These are phyloP conservation scores for Yponomeuta sedellus DNA, from an alignment of 2,888 invertebrate genomes.

Conservation along the genomic window DNA sequence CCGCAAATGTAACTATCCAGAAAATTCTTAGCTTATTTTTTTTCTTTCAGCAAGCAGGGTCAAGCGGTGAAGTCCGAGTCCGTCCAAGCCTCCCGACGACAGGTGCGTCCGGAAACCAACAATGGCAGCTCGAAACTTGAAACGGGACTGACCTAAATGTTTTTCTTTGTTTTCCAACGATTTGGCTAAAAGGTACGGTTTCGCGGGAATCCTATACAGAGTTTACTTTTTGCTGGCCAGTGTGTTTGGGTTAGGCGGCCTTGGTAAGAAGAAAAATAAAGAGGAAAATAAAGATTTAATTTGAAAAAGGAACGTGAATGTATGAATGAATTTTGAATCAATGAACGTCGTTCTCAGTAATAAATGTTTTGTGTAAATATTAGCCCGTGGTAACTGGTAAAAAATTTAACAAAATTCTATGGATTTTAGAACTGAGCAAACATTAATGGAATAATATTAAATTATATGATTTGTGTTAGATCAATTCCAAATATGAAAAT, in stretches of 20 bases:
- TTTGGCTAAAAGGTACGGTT: slow-evolving; percentile 4
- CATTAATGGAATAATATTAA: too few relatives aligned
- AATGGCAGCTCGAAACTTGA: slow-evolving; percentile 13
- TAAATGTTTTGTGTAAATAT: too few relatives aligned
- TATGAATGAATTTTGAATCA: too few relatives aligned
- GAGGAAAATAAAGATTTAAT: not conserved
- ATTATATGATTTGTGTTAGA: too few relatives aligned
- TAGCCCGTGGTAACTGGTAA: too few relatives aligned
- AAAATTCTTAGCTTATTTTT: too few relatives aligned
- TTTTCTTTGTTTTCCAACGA: slow-evolving; percentile 10
- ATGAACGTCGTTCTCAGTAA: too few relatives aligned
- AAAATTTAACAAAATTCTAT: too few relatives aligned
- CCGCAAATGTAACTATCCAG: too few relatives aligned
- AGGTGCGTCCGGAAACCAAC: slow-evolving; percentile 13
- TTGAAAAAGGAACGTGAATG: not conserved
- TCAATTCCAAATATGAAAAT: too few relatives aligned
- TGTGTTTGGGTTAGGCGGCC: not conserved
- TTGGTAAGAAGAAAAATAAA: not conserved
- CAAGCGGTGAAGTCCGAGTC: not conserved
- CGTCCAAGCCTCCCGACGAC: not conserved
- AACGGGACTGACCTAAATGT: slow-evolving; percentile 14
- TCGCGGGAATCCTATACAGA: not conserved
- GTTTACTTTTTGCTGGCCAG: not conserved
- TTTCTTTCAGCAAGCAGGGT: not conserved
- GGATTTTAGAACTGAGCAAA: too few relatives aligned